These are phyloP conservation scores for Panthera uncia DNA, from an alignment of 2,113 vertebrate genomes.

Conservation along the genomic window DNA sequence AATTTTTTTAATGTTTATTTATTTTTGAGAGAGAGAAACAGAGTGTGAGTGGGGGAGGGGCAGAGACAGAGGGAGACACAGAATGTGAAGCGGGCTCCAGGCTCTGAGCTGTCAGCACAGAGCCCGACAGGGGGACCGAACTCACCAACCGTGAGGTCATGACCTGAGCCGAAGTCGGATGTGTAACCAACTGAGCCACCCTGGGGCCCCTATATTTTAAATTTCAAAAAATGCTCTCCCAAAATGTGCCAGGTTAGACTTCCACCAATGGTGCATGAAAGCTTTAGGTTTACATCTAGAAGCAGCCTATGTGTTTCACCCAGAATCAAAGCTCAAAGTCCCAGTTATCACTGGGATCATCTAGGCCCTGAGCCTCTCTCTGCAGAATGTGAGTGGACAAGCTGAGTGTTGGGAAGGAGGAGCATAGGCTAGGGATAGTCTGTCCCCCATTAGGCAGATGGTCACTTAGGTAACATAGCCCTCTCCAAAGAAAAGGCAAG, in stretches of 20 bases:
- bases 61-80: too few species aligned
- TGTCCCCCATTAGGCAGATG: neutral
- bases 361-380: neutral
- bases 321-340: conserved; percentile 16
- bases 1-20: too few species aligned
- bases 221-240: neutral
- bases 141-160: too few species aligned
- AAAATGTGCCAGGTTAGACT: neutral
- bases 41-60: too few species aligned
- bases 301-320: neutral
- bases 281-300: neutral
- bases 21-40: too few species aligned
- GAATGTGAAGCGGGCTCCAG: too few species aligned
- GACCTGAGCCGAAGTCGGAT: too few species aligned
- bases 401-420: neutral
- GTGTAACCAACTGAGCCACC: too few species aligned
- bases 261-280: neutral
- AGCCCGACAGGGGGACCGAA: too few species aligned
- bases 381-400: neutral
- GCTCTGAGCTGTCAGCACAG: too few species aligned
- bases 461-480: neutral
- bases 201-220: neutral
- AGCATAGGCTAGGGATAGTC: neutral
- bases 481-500: neutral
- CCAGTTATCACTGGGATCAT: neutral